Evolutionary conservation across 2,888 invertebrate genomes (phyloP), one percentile per base, ranked within the genome.

Genomic region (Cantharis rustica): DNA sequence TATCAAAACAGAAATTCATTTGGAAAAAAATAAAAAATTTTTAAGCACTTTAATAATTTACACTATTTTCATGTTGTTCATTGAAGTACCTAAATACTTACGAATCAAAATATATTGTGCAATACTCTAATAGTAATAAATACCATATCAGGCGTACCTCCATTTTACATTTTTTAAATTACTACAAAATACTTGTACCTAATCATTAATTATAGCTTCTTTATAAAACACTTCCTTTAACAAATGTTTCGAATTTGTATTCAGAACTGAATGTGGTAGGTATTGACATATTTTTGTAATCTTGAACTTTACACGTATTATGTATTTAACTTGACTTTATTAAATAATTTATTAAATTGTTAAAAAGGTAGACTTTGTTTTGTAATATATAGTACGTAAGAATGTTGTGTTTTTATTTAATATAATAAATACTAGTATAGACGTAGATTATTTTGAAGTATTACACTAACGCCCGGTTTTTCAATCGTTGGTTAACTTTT

Each of bases 1-100:
- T 96, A 95, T 86, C 94, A 95, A 85, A 95, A 95, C 86, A 96
- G 95, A 89, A 93, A 95, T 86, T 91, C 93, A 0, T 95, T 93
- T 86, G 91, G 91, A 83, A 92, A 91, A 85, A 89, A 90, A 75
- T 47, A 47, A 47, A 47, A 2, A 4, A 7, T 9, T n/a, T n/a
- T 47, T 47, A 23, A 7, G 5, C 9, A 47, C n/a, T 1, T 47
- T n/a, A 47, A 47, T n/a, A 47, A 47, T 47, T n/a, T 47, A n/a
- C 9, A 47, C 47, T 47, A 5, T n/a, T 47, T 47, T n/a, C 47
- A 47, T 47, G n/a, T 47, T 47, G 47, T 47, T 47, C 47, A 47
- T 47, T 47, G 7, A n/a, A 47, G 47, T 47, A 47, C 47, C 47
- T 47, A n/a, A n/a, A 47, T 47, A 47, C n/a, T 4, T n/a, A 47